Percentiles rank a stretch among this genome's conserved stretches.
Evolutionary conservation across 2,797 vertebrate genomes (phyloP).

Genomic region (Arnoldichthys spilopterus): DNA sequence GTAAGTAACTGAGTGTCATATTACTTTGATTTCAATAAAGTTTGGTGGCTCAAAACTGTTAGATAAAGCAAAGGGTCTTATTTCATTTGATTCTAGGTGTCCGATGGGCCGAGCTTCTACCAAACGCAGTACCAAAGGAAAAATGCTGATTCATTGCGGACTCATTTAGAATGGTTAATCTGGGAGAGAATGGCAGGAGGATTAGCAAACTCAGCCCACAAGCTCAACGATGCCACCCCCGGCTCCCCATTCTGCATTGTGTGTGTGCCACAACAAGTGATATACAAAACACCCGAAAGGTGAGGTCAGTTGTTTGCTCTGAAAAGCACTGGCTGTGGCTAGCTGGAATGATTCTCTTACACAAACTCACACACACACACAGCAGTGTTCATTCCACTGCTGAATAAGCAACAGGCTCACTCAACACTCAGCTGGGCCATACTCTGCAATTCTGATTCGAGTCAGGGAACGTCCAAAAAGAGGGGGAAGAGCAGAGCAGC

Average conservation of each 20-base stretch:
- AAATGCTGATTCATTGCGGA: constrained; percentile 81
- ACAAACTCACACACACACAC: constrained; percentile 38
- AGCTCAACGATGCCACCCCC: constrained; percentile 56
- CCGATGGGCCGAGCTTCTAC: constrained; percentile 51
- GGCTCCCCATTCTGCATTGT: constrained; percentile 57
- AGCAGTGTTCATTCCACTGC: constrained; percentile 24
- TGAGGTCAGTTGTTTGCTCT: constrained; percentile 76
- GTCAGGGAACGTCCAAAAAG: constrained; percentile 66
- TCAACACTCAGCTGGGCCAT: constrained; percentile 69
- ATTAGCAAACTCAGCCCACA: constrained; percentile 72
- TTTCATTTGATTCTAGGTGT: constrained; percentile 61
- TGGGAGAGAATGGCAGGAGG: constrained; percentile 75
- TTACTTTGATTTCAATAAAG: constrained; percentile 6
- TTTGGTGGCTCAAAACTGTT: not conserved
- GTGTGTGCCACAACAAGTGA: constrained; percentile 50
- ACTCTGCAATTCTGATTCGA: constrained; percentile 74
- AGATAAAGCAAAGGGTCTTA: constrained; percentile 36
- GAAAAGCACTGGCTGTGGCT: constrained; percentile 48
- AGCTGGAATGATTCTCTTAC: constrained; percentile 33
- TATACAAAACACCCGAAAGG: constrained; percentile 56
- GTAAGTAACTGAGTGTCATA: not conserved
- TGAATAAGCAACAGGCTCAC: constrained; percentile 50
- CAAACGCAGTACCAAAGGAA: constrained; percentile 59
- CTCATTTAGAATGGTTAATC: constrained; percentile 78
- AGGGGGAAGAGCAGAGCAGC: constrained; percentile 19